Evolutionary conservation across 2,888 invertebrate species (phyloP), one percentile per base, ranked within the genome.

Genomic region (Volucella inflata): DNA sequence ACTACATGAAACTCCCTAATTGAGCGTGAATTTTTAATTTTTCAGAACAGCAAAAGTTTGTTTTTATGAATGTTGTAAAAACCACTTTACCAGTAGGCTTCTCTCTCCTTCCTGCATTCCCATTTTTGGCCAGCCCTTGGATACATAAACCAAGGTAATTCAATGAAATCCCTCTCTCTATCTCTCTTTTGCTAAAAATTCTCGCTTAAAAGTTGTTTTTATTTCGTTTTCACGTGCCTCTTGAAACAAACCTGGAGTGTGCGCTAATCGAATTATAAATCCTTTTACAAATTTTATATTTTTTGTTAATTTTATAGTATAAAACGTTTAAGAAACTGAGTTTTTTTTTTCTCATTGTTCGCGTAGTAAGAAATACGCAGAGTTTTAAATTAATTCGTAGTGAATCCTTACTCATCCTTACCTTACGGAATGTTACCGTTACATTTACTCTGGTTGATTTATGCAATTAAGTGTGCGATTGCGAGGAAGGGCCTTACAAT

Each of bases 391-490:
- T 64, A 74, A 55, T 64, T 40, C 55, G 17, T 9, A 71, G 21
- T 21, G 53, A n/a, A 44, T 21, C n/a, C n/a, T n/a, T n/a, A n/a
- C n/a, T n/a, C n/a, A n/a, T n/a, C n/a, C n/a, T n/a, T n/a, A n/a
- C n/a, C n/a, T n/a, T n/a, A n/a, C n/a, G 14, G 42, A 44, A 38
- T 11, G n/a, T n/a, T 30, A 30, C 30, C 6, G 21, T 17, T 9
- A 48, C 62, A 36, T 17, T 38, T 38, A 40, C 65, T 40, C 9
- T 40, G 14, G 50, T 48, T 71, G 71, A 71, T 74, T 64, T 51
- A 74, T 74, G 64, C n/a, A 74, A 74, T 74, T 64, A 53, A 46
- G 16, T 74, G 53, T 51, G 46, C 46, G 64, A 74, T 74, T 11
- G 48, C 55, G 21, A 38, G 16, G 17, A 16, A 9, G 17, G 36